phyloP scores from a whole-genome alignment of 1,140 invertebrate species.

The Cheumatopsyche charites region DNA sequence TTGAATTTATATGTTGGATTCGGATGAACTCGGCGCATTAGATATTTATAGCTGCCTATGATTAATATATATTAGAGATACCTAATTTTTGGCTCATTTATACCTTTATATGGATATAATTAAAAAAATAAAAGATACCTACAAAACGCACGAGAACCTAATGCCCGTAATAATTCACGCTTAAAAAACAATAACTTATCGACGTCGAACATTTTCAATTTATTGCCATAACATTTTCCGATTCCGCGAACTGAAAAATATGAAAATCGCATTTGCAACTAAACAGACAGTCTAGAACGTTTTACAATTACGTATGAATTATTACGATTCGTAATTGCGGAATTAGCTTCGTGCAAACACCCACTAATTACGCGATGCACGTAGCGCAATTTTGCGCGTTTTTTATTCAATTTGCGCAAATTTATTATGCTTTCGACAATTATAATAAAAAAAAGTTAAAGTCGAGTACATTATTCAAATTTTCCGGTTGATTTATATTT shows the following conservation, averaged over 20 bases:
- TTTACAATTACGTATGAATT: too few species aligned
- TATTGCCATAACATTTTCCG: too few species aligned
- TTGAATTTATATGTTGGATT: constrained; percentile 24
- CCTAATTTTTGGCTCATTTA: constrained; percentile 25
- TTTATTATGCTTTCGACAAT: constrained; percentile 19
- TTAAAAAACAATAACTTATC: not conserved
- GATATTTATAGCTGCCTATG: constrained; percentile 27
- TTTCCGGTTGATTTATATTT: constrained; percentile 30
- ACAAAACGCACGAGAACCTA: not conserved
- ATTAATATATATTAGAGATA: constrained; percentile 32
- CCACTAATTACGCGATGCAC: constrained; percentile 18
- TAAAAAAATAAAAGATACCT: too few species aligned
- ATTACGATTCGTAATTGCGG: too few species aligned
- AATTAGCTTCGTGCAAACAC: constrained; percentile 1
- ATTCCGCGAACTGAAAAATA: too few species aligned
- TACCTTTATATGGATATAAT: constrained; percentile 19
- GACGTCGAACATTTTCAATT: too few species aligned
- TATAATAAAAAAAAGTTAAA: constrained; percentile 10
- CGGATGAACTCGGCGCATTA: constrained; percentile 18
- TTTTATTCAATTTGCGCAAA: constrained; percentile 11
- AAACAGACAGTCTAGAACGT: too few species aligned
- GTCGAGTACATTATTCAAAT: constrained; percentile 8
- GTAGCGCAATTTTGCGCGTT: constrained; percentile 2
- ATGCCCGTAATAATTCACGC: not conserved
- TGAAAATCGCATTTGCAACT: too few species aligned